Percentiles rank a stretch among this genome's conserved stretches.
Evolutionary conservation across 1,140 invertebrate species (phyloP).

Genomic region (Caenorhabditis latens): DNA sequence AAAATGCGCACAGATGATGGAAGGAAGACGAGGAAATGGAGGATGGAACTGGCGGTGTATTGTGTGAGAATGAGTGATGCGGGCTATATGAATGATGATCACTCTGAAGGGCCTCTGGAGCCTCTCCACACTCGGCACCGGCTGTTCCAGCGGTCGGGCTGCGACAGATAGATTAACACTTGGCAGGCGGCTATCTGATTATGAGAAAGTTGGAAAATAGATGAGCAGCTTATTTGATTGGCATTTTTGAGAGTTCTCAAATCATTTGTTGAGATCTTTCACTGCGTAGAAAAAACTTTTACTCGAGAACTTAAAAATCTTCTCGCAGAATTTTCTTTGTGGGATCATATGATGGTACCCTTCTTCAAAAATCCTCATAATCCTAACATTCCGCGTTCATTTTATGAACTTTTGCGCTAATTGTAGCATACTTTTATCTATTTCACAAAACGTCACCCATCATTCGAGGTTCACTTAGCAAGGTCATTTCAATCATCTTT

Average conservation of each 20-base stretch:
- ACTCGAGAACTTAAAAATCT: too few relatives aligned
- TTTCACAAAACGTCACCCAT: conserved; percentile 7
- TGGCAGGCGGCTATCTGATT: conserved; percentile 45
- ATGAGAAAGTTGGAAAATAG: conserved; percentile 53
- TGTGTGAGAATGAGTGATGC: conserved; percentile 52
- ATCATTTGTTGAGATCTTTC: neutral
- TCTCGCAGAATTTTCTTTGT: too few relatives aligned
- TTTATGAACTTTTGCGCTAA: conserved; percentile 17
- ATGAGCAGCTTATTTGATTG: conserved; percentile 36
- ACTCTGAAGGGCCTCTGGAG: neutral
- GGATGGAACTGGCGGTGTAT: conserved; percentile 1
- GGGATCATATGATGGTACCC: too few relatives aligned
- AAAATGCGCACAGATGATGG: conserved; percentile 27
- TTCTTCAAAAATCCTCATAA: too few relatives aligned
- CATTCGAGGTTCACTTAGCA: conserved; percentile 12
- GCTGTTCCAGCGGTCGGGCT: conserved; percentile 38
- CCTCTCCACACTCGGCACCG: conserved; percentile 33
- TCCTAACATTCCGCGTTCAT: too few relatives aligned
- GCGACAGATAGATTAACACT: conserved; percentile 52
- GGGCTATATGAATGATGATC: conserved; percentile 54
- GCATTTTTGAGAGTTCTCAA: conserved; percentile 20
- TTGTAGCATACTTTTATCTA: conserved; percentile 21
- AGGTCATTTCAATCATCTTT: conserved; percentile 45
- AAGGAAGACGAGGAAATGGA: neutral
- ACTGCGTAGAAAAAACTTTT: too few relatives aligned